Evolutionary conservation across 2,113 vertebrate genomes (phyloP).

Genomic region (Paradoxurus hermaphroditus): DNA sequence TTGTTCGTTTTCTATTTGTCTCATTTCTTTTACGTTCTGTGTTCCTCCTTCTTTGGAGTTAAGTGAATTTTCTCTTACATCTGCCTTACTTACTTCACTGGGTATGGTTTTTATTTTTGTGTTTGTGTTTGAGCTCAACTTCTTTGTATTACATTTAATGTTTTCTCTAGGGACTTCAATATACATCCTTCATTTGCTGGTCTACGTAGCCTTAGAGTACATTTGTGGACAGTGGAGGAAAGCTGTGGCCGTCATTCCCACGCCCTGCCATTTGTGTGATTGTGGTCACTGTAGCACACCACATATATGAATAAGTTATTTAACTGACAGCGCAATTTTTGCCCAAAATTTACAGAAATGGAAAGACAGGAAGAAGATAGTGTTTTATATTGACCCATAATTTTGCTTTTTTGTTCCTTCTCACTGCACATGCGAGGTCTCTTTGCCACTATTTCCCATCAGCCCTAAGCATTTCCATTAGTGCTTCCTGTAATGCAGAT

Average conservation of each 20-base stretch:
- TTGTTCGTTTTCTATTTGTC: too few species aligned
- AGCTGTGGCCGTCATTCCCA: too few species aligned
- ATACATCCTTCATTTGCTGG: too few species aligned
- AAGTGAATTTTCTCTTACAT: neutral
- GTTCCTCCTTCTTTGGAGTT: neutral
- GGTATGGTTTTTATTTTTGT: neutral
- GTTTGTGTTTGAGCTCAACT: neutral
- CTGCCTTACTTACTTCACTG: neutral
- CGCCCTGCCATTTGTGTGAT: neutral
- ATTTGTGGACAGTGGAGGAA: neutral
- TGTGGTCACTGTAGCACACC: neutral
- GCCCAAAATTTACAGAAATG: neutral
- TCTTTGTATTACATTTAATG: neutral
- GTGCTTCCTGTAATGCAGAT: too few species aligned
- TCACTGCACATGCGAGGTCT: too few species aligned
- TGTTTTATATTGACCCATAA: neutral
- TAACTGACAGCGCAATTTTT: neutral
- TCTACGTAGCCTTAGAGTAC: fast-evolving
- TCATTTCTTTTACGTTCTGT: neutral
- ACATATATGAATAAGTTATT: neutral
- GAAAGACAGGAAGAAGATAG: neutral
- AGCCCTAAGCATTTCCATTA: neutral
- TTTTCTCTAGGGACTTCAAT: neutral
- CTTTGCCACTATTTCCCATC: neutral
- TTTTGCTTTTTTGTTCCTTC: neutral